phyloP scores from a whole-genome alignment of 2,888 invertebrate species.

The Idaea dimidiata region DNA sequence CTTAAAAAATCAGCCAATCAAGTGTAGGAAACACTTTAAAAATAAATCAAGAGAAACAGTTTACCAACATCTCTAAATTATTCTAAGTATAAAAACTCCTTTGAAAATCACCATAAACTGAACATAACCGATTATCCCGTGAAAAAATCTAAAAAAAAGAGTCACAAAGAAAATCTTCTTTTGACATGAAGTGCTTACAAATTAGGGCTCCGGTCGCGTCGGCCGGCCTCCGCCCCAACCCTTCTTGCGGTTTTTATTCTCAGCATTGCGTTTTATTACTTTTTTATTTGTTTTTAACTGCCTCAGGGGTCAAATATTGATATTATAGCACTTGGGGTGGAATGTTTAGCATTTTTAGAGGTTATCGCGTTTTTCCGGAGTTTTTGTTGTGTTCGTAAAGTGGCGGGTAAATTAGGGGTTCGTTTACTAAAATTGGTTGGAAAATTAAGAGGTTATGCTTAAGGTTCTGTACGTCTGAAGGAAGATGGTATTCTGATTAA shows the following conservation, averaged over 20 bases:
- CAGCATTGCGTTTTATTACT: slow-evolving; percentile 73
- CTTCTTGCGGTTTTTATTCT: neutral
- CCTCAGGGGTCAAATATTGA: slow-evolving; percentile 54
- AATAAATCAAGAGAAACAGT: no score
- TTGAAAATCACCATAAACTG: neutral
- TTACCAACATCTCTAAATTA: no score
- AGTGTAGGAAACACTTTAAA: no score
- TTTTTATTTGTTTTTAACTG: slow-evolving; percentile 78
- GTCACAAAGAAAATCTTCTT: neutral
- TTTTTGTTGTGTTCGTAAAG: neutral
- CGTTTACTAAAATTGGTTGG: neutral
- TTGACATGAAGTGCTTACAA: slow-evolving; percentile 1
- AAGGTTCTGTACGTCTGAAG: neutral
- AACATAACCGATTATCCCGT: neutral
- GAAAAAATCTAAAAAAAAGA: neutral
- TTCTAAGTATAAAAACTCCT: no score
- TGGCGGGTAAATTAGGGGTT: neutral
- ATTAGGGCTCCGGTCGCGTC: neutral
- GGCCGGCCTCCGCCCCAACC: neutral
- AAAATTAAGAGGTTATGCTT: neutral
- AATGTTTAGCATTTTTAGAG: neutral
- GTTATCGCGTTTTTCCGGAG: neutral
- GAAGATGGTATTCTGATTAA: no score
- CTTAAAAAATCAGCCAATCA: no score
- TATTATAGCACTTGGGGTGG: slow-evolving; percentile 25